A percentile compares a stretch with the other conserved stretches of the same genome.
Conservation (phyloP, 2,888 invertebrate genomes). For the Trachelus iudaicus region DNA sequence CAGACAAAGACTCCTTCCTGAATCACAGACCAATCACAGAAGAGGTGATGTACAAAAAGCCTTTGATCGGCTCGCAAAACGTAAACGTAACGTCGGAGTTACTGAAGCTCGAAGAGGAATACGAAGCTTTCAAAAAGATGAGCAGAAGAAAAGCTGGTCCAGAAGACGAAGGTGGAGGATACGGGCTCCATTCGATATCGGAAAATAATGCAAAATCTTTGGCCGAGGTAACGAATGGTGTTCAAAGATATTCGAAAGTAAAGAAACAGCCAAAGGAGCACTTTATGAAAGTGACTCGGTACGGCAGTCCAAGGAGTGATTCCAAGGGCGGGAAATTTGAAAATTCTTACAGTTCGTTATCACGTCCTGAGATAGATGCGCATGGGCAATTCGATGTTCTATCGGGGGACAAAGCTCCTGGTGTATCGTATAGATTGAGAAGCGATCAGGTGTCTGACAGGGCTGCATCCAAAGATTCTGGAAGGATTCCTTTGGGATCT, state of each 20-base stretch:
- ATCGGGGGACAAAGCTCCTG: background rate
- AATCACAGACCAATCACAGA: constrained; percentile 2
- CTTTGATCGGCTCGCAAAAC: background rate
- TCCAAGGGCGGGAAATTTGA: background rate
- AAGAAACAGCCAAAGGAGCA: background rate
- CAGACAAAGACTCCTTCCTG: constrained; percentile 9
- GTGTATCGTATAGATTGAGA: background rate
- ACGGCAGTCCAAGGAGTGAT: background rate
- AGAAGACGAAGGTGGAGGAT: constrained; percentile 2
- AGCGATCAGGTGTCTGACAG: background rate
- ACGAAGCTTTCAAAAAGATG: constrained; percentile 23
- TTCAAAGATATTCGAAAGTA: background rate
- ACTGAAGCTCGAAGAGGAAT: constrained; percentile 29
- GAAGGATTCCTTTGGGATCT: background rate
- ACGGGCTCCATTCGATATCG: background rate
- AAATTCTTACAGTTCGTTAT: background rate
- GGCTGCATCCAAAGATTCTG: background rate
- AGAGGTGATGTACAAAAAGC: background rate
- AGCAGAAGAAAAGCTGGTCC: constrained; percentile 5
- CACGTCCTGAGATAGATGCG: background rate
- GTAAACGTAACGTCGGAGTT: constrained; percentile 25
- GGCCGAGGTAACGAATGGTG: background rate
- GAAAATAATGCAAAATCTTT: constrained; percentile 10
- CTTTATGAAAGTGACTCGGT: background rate
- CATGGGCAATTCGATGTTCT: background rate